phyloP scores from a whole-genome alignment of 2,113 vertebrate genomes.

The Spermophilus dauricus region DNA sequence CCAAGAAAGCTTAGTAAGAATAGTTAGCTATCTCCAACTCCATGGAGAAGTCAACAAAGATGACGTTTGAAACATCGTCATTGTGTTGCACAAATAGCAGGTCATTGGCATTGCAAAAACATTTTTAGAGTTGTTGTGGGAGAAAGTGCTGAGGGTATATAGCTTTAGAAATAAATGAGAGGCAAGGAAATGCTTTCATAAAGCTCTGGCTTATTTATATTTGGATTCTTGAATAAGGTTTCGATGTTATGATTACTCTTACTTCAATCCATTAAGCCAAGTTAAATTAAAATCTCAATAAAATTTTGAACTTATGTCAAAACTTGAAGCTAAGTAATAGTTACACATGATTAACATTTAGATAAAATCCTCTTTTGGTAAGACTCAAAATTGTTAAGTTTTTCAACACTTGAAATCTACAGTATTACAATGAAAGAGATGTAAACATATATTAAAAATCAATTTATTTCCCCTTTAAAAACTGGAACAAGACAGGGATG shows the following conservation, averaged over 20 bases:
- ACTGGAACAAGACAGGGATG: no score
- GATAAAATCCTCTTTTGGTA: not conserved
- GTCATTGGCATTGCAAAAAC: not conserved
- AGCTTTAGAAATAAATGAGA: not conserved
- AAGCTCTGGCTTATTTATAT: not conserved
- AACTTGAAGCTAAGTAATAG: not conserved
- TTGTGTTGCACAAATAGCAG: not conserved
- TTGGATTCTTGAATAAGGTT: slow-evolving; percentile 26
- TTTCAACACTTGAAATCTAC: not conserved
- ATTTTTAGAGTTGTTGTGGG: not conserved
- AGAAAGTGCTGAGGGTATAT: not conserved
- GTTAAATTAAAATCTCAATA: slow-evolving; percentile 36
- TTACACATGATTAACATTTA: not conserved
- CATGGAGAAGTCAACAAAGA: not conserved
- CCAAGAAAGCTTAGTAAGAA: not conserved
- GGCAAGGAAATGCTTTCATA: not conserved
- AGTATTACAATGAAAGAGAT: not conserved
- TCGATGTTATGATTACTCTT: slow-evolving; percentile 25
- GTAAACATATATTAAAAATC: not conserved
- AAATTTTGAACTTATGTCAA: slow-evolving; percentile 47
- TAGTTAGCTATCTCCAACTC: not conserved
- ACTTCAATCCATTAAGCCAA: slow-evolving; percentile 23
- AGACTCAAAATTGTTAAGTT: slow-evolving; percentile 1
- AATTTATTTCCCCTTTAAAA: not conserved
- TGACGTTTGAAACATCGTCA: not conserved